Conservation (phyloP, 2,113 vertebrate genomes). For the pig (Sus scrofa) region DNA sequence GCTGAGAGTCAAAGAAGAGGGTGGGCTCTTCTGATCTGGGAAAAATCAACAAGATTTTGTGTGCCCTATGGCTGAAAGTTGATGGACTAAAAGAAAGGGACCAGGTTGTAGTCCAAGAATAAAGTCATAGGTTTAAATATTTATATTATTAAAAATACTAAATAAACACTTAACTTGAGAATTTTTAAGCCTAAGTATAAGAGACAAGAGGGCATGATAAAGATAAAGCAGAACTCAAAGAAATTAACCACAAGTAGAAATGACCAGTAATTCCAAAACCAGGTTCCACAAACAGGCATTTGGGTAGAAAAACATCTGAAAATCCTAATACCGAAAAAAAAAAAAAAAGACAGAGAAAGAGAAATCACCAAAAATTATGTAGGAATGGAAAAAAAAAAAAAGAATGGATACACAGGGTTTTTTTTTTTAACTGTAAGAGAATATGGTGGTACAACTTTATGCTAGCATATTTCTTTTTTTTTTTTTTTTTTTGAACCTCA, state of each 20-base stretch:
- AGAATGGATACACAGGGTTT: neutral
- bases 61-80: neutral
- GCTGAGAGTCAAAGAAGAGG: neutral
- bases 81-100: neutral
- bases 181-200: neutral
- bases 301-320: neutral
- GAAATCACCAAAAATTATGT: neutral
- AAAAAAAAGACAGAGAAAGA: too few relatives aligned
- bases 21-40: neutral
- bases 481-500: too few relatives aligned
- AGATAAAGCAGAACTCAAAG: neutral
- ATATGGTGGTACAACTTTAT: neutral
- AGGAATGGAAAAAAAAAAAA: neutral
- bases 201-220: neutral
- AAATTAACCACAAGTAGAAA: neutral
- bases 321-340: neutral
- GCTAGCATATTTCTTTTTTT: neutral
- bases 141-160: neutral
- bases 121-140: neutral
- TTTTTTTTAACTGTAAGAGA: neutral
- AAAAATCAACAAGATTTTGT: neutral
- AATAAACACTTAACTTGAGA: neutral
- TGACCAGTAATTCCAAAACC: neutral
- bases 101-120: neutral
- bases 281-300: neutral